These are phyloP conservation scores for Torymus tubicola DNA, from an alignment of 2,888 invertebrate species.

Conservation along the genomic window DNA sequence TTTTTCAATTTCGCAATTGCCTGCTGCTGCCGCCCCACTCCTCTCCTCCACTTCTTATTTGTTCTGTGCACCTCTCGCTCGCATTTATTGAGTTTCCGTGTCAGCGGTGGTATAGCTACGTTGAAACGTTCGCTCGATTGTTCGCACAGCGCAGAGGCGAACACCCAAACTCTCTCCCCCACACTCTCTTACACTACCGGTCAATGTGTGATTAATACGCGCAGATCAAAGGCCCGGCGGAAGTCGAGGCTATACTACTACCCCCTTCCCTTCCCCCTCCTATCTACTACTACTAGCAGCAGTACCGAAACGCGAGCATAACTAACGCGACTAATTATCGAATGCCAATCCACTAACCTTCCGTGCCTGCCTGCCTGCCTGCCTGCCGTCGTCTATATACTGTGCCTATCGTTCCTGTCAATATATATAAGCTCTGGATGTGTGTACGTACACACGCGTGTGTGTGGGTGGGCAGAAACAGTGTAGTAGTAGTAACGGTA, in stretches of 20 bases:
- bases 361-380: slow-evolving; percentile 11
- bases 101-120: slow-evolving; percentile 23
- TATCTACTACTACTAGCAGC: no score
- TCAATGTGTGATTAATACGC: slow-evolving; percentile 66
- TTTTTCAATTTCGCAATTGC: slow-evolving; percentile 18
- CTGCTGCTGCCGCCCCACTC: no score
- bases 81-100: slow-evolving; percentile 47
- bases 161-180: no score
- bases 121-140: no score
- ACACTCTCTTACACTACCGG: slow-evolving; percentile 42
- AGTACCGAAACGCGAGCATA: slow-evolving; percentile 59
- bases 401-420: slow-evolving; percentile 3
- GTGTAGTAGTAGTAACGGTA: no score
- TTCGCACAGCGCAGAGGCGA: no score
- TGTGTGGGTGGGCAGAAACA: no score
- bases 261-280: no score
- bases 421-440: slow-evolving; percentile 19
- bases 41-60: slow-evolving; percentile 38
- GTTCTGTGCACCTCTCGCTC: neutral
- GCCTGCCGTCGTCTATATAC: neutral
- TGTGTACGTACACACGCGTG: no score
- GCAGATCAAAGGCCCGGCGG: slow-evolving; percentile 62
- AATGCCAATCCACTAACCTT: slow-evolving; percentile 63
- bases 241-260: no score
- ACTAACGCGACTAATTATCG: slow-evolving; percentile 69